Evolutionary conservation across 2,113 vertebrate species (phyloP).

Genomic region (Oreochromis tanganicae): DNA sequence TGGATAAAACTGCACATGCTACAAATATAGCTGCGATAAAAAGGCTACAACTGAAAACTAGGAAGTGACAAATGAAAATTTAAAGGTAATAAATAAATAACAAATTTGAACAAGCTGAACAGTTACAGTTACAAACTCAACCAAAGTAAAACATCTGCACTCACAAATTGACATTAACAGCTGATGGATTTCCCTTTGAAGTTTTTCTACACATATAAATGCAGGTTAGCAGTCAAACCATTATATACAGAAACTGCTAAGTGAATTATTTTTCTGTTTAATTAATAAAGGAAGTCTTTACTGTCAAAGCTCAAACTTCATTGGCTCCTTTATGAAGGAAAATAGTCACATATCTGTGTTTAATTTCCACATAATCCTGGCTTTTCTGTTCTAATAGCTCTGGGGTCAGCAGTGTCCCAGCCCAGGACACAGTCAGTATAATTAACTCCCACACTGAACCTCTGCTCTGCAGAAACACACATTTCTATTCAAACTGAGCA

Average conservation of each 20-base stretch:
- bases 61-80: not conserved
- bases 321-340: not conserved
- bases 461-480: not conserved
- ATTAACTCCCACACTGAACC: not conserved
- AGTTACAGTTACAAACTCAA: not conserved
- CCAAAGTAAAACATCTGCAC: not conserved
- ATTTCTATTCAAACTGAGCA: conserved; percentile 8
- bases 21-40: not conserved
- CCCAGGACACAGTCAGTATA: not conserved
- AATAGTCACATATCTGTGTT: not conserved
- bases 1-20: not conserved
- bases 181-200: not conserved
- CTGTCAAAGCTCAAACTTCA: not conserved
- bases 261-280: not conserved
- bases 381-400: not conserved
- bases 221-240: not conserved
- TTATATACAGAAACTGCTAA: not conserved
- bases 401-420: not conserved
- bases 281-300: not conserved
- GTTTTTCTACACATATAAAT: not conserved
- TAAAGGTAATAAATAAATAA: not conserved
- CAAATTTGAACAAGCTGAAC: not conserved
- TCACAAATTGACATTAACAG: not conserved
- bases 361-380: not conserved
- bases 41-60: not conserved